These are phyloP conservation scores for Hemicordylus capensis DNA, from an alignment of 2,113 vertebrate species.

Conservation along the genomic window DNA sequence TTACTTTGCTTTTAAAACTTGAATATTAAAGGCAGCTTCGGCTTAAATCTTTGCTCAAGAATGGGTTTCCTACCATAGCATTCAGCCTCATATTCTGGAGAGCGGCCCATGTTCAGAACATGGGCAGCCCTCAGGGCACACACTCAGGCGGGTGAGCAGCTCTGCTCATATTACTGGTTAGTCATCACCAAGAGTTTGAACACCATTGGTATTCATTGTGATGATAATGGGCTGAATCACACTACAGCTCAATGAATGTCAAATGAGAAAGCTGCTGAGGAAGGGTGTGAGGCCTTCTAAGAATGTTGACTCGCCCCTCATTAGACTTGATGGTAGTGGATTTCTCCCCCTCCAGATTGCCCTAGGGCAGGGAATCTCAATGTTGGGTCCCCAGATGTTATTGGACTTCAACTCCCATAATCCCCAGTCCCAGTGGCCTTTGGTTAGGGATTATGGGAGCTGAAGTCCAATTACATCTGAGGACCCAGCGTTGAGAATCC, in stretches of 20 bases:
- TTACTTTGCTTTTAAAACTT: background rate
- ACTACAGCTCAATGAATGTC: background rate
- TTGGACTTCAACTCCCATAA: too few relatives aligned
- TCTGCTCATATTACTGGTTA: background rate
- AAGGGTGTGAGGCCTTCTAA: conserved; percentile 35
- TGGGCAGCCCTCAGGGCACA: too few relatives aligned
- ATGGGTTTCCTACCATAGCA: background rate
- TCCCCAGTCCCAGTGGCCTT: too few relatives aligned
- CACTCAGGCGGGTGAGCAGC: too few relatives aligned
- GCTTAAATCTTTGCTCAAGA: conserved; percentile 1
- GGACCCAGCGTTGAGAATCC: too few relatives aligned
- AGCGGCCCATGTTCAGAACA: too few relatives aligned
- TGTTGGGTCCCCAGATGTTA: too few relatives aligned
- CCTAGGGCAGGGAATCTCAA: background rate
- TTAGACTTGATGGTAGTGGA: background rate
- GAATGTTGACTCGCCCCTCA: conserved; percentile 20
- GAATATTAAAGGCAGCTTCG: background rate
- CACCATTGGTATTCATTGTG: background rate
- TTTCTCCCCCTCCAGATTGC: background rate
- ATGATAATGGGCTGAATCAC: conserved; percentile 1
- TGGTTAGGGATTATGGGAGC: too few relatives aligned
- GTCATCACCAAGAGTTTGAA: background rate
- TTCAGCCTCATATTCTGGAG: background rate
- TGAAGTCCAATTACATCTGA: too few relatives aligned
- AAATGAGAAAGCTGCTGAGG: background rate